phyloP scores from a whole-genome alignment of 2,797 vertebrate genomes.

The Alosa sapidissima region DNA sequence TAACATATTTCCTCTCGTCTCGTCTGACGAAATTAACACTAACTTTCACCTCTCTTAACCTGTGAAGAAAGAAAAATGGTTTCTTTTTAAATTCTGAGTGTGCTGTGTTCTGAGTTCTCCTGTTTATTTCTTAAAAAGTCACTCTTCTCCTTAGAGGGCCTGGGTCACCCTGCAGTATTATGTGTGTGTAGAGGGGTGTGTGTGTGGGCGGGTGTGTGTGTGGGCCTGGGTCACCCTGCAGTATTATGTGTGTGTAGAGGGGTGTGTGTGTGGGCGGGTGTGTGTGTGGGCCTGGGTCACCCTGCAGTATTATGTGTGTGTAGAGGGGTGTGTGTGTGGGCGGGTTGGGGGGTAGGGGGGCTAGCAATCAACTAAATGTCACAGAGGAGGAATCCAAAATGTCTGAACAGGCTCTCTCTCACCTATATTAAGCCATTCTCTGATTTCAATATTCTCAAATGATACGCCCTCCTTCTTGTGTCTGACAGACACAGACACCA shows the following conservation, averaged over 20 bases:
- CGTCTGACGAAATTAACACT: too few species aligned
- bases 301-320: neutral
- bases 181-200: neutral
- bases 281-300: neutral
- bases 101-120: neutral
- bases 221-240: too few species aligned
- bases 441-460: neutral
- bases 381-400: conserved; percentile 1
- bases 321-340: neutral
- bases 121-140: neutral
- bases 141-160: neutral
- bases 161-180: neutral
- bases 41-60: neutral
- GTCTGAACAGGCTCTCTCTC: neutral
- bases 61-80: neutral
- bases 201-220: neutral
- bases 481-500: neutral
- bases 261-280: too few species aligned
- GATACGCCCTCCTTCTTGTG: neutral
- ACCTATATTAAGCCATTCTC: conserved; percentile 4
- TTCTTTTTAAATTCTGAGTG: neutral
- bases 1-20: too few species aligned
- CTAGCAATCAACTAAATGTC: conserved; percentile 20
- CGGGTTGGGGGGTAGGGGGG: neutral
- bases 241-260: too few species aligned